Evolutionary conservation across 2,113 vertebrate genomes (phyloP), one percentile per base, ranked within the genome.

Genomic region (Oreochromis spilurus): DNA sequence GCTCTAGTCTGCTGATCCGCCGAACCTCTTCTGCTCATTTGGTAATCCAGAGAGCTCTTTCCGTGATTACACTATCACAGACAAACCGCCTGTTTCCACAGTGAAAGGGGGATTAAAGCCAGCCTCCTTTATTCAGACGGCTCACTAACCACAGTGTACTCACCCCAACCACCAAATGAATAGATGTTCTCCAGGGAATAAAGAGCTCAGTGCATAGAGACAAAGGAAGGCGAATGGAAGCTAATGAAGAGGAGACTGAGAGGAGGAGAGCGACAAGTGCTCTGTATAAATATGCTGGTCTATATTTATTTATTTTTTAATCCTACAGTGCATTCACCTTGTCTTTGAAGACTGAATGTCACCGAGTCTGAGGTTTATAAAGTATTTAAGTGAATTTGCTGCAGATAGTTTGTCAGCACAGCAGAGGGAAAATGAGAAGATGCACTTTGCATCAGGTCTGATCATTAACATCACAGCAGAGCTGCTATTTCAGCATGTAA

Each of bases 31-130:
- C 62, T 82, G 77, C 70, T 62, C 54, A 45, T 87, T 89, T 83
- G 87, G 62, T 89, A 92, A 91, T 86, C 81, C 85, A 31, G 79
- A 85, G 82, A 91, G 88, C 81, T 81, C 34, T 45, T 40, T 80
- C 53, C 29, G 19, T 81, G 88, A 90, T 85, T 83, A 83, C 6
- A 19, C 91, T 88, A 91, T 89, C 91, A 52, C 88, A 88, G 84
- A 88, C 65, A 87, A 67, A 84, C 43, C 24, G 50, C 62, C 84
- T 72, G 87, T 54, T 88, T 84, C 52, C 80, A 34, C 65, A 16
- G 81, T 79, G 81, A 85, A 84, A 82, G 43, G 7, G 70, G 83
- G 84, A 93, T 89, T 86, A 91, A 86, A 89, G 72, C 50, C 60
- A 26, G 67, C 57, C 80, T 77, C 45, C 58, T 87, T 87, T 70